Evolutionary conservation across 2,113 vertebrate genomes (phyloP).

Genomic region (Hydropotes inermis): DNA sequence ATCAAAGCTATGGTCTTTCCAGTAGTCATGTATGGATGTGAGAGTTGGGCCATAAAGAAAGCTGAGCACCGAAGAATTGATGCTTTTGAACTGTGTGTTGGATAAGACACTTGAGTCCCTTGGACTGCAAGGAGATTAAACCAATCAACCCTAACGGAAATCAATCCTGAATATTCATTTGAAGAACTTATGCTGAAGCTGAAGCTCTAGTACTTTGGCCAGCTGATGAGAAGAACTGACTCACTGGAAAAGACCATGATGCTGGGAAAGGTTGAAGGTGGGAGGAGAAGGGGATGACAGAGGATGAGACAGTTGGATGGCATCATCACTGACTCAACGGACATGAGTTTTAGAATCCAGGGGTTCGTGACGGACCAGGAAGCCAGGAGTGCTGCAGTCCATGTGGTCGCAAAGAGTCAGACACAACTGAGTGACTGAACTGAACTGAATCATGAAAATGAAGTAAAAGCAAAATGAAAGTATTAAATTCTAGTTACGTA

Average conservation of each 20-base stretch:
- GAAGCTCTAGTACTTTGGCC: neutral
- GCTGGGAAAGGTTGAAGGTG: neutral
- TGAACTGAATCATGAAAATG: neutral
- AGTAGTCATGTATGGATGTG: neutral
- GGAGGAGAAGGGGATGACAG: neutral
- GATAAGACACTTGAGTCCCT: neutral
- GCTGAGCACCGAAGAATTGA: neutral
- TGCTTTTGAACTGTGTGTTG: neutral
- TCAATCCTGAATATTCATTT: neutral
- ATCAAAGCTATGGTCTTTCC: neutral
- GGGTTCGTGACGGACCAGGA: neutral
- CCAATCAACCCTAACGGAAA: neutral
- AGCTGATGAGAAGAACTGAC: neutral
- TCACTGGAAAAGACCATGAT: neutral
- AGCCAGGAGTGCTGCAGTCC: neutral
- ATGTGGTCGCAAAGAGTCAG: neutral
- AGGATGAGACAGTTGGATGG: neutral
- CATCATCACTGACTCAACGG: neutral
- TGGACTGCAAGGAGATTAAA: neutral
- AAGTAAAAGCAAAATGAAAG: neutral
- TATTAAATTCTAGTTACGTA: neutral
- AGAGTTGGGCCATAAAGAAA: neutral
- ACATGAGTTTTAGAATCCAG: neutral
- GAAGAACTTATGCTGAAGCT: neutral
- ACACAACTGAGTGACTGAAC: neutral